Base-by-base conservation (phyloP, 2,888 invertebrate genomes). In the Cyclophora punctaria region DNA sequence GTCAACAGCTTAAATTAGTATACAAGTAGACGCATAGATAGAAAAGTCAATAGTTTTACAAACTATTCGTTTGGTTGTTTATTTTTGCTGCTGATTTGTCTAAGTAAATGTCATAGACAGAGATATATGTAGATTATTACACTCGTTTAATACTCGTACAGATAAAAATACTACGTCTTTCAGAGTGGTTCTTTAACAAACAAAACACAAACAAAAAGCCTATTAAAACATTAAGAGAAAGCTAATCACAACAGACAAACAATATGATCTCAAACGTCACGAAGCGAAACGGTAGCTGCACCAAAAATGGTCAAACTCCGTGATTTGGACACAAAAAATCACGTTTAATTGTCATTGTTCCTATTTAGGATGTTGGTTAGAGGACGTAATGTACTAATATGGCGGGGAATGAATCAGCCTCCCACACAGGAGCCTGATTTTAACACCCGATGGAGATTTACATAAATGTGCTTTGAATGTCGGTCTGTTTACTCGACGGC, bases 251-350 rank as follows among this genome's bases (percentile, higher is more conserved):
- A 45, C 45, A 47, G 53, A 63, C 63, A 62, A 60, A 57, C 49
- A 48, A 44, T 50, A 46, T 51, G 53, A 62, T 59, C 58, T 53
- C 46, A 42, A 42, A 47, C 47, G 55, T 58, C 51, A 48, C 48
- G 52, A 49, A 20, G 46, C 20, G 35, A 44, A 41, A 53, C 60
- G 52, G 60, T 55, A 60, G 60, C 58, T 33, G 45, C 37, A 41
- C 69, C 69, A 59, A 63, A 70, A 61, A 68, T 59, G 70, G 70
- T 51, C 52, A 62, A 49, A 58, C 63, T 59, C 64, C 66, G 66
- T 72, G 73, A 70, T 71, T 73, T 69, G 73, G 73, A 66, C 67
- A 71, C 68, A 71, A 72, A 69, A 73, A 71, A 62, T 57, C 66
- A 65, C 62, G 66, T 66, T 69, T 75, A 72, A 75, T 72, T 73